Evolutionary conservation across 2,797 vertebrate genomes (phyloP).

Genomic region (Menidia menidia): DNA sequence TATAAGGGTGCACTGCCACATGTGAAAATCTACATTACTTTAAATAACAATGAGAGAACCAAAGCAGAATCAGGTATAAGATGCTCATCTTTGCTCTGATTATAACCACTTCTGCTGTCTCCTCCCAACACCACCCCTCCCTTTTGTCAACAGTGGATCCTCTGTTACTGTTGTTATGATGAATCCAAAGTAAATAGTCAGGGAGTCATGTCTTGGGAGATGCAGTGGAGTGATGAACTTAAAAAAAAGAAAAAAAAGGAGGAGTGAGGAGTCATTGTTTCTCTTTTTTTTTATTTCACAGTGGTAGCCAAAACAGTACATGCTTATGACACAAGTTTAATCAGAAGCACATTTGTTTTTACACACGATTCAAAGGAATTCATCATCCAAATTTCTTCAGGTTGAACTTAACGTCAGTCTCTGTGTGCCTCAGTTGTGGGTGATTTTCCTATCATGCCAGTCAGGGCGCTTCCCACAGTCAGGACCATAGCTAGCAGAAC

Average conservation of each 20-base stretch:
- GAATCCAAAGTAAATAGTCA: constrained; percentile 74
- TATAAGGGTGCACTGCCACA: background rate
- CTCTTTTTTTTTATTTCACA: constrained; percentile 21
- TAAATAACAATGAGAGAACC: background rate
- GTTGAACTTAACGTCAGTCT: constrained; percentile 21
- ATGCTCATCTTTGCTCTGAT: constrained; percentile 18
- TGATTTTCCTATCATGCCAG: constrained; percentile 52
- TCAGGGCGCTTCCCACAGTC: constrained; percentile 63
- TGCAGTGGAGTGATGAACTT: constrained; percentile 34
- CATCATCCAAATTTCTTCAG: background rate
- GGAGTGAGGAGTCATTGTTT: no score
- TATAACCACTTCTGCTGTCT: constrained; percentile 28
- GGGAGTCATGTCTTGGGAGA: constrained; percentile 58
- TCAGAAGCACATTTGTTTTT: background rate
- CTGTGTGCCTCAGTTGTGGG: constrained; percentile 22
- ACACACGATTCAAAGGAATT: background rate
- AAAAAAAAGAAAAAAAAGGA: constrained; percentile 13
- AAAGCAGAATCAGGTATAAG: background rate
- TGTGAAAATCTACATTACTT: constrained; percentile 8
- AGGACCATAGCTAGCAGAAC: constrained; percentile 55
- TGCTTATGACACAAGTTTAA: background rate
- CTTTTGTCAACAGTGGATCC: constrained; percentile 42
- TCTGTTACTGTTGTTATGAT: constrained; percentile 79
- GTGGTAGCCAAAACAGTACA: background rate
- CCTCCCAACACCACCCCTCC: constrained; percentile 34